Percentiles rank a stretch among this genome's conserved stretches.
Evolutionary conservation across 1,140 invertebrate genomes (phyloP).

Genomic region (Idris sp.): DNA sequence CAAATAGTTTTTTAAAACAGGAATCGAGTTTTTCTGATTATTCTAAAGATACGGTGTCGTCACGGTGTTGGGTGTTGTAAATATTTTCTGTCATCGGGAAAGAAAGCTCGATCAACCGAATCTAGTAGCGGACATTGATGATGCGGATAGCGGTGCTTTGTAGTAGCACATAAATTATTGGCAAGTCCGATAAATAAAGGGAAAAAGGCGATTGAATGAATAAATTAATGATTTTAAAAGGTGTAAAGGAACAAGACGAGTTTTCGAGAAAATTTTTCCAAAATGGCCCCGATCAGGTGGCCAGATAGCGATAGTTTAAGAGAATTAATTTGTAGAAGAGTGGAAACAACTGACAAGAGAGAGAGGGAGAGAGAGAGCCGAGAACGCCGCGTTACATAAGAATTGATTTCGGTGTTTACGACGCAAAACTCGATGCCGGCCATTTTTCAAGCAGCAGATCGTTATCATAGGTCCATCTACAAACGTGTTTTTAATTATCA

Average conservation of each 20-base stretch:
- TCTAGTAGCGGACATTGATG: conserved; percentile 67
- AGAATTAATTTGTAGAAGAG: conserved; percentile 35
- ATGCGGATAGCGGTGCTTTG: conserved; percentile 67
- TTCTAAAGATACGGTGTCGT: conserved; percentile 20
- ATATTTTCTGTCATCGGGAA: conserved; percentile 70
- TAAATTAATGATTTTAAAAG: conserved; percentile 23
- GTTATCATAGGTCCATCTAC: conserved; percentile 39
- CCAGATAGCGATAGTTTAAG: not conserved
- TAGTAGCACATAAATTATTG: conserved; percentile 46
- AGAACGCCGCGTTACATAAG: conserved; percentile 23
- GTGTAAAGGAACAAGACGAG: conserved; percentile 43
- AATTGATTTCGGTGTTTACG: conserved; percentile 38
- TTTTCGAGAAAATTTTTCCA: conserved; percentile 10
- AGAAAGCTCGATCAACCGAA: conserved; percentile 58
- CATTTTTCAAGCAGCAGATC: conserved; percentile 44
- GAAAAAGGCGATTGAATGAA: conserved; percentile 13
- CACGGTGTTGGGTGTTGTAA: conserved; percentile 62
- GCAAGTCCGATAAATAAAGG: conserved; percentile 8
- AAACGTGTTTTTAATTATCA: conserved; percentile 57
- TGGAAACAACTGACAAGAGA: too few species aligned
- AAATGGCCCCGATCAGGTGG: conserved; percentile 7
- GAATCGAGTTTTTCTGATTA: not conserved
- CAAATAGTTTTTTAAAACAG: not conserved
- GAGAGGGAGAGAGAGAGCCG: not conserved
- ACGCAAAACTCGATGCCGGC: conserved; percentile 34